A percentile compares a stretch with the other conserved stretches of the same genome.
These are phyloP conservation scores for Drosophila neocordata DNA, from an alignment of 1,140 invertebrate species.

Conservation along the genomic window DNA sequence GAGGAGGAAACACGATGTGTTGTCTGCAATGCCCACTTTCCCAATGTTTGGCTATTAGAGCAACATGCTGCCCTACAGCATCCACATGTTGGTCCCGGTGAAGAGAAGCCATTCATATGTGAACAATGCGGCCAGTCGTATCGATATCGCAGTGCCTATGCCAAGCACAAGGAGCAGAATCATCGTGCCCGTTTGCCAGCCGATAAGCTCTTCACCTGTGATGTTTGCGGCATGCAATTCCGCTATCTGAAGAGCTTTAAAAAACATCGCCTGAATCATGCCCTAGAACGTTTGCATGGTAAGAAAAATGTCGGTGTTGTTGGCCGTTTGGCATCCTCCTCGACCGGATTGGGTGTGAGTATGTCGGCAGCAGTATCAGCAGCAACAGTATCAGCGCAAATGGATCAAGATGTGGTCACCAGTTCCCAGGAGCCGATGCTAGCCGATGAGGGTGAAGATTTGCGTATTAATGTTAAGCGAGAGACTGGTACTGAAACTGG, in stretches of 20 bases:
- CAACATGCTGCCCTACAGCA: conserved; percentile 91
- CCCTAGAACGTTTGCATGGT: conserved; percentile 90
- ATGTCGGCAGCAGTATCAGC: conserved; percentile 13
- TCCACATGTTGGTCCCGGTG: conserved; percentile 84
- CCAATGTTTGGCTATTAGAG: conserved; percentile 91
- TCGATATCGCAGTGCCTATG: conserved; percentile 93
- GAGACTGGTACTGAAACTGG: conserved; percentile 39
- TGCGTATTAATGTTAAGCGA: conserved; percentile 76
- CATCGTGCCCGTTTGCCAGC: conserved; percentile 92
- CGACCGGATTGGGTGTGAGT: conserved; percentile 18
- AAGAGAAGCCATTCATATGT: conserved; percentile 95
- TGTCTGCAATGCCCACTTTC: conserved; percentile 91
- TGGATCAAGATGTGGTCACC: conserved; percentile 86
- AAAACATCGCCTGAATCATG: conserved; percentile 93
- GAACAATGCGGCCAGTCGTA: conserved; percentile 95
- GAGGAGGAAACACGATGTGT: conserved; percentile 85
- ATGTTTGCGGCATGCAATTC: conserved; percentile 95
- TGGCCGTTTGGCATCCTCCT: conserved; percentile 19
- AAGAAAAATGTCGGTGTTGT: conserved; percentile 82
- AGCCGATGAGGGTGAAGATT: conserved; percentile 78
- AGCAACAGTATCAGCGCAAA: conserved; percentile 16
- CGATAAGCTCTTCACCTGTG: conserved; percentile 94
- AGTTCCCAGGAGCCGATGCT: conserved; percentile 87
- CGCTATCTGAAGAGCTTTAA: conserved; percentile 94
- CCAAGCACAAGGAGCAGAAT: conserved; percentile 94